A percentile compares a stretch with the other conserved stretches of the same genome.
Conservation (phyloP, 2,113 vertebrate species). For the Antigone vipio region DNA sequence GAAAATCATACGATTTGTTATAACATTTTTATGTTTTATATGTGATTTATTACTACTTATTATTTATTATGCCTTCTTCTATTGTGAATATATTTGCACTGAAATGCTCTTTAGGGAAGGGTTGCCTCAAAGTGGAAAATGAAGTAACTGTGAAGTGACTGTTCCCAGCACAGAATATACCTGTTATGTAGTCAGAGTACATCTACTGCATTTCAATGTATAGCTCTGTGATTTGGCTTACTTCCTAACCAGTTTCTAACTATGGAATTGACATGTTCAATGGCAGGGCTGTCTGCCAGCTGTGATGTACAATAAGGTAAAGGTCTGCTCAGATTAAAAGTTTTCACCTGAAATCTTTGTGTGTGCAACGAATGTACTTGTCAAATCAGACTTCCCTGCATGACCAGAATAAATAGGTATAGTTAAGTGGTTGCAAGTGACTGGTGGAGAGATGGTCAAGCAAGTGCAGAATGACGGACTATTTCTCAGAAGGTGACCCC, state of each 20-base stretch:
- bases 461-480: background rate
- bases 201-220: background rate
- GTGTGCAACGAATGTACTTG: background rate
- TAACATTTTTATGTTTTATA: background rate
- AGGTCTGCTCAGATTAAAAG: background rate
- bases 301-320: background rate
- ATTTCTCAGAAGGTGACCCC: background rate
- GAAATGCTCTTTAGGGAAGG: conserved; percentile 10
- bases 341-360: background rate
- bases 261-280: background rate
- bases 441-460: background rate
- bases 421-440: background rate
- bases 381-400: background rate
- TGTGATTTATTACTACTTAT: conserved; percentile 9
- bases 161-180: background rate
- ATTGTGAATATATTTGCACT: background rate
- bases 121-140: conserved; percentile 6
- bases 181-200: background rate
- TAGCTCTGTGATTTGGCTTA: background rate
- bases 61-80: background rate
- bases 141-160: background rate
- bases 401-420: background rate
- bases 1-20: background rate
- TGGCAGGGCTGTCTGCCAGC: background rate
- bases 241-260: background rate